phyloP scores from a whole-genome alignment of 2,113 vertebrate species.

The Heterotilapia buettikoferi region DNA sequence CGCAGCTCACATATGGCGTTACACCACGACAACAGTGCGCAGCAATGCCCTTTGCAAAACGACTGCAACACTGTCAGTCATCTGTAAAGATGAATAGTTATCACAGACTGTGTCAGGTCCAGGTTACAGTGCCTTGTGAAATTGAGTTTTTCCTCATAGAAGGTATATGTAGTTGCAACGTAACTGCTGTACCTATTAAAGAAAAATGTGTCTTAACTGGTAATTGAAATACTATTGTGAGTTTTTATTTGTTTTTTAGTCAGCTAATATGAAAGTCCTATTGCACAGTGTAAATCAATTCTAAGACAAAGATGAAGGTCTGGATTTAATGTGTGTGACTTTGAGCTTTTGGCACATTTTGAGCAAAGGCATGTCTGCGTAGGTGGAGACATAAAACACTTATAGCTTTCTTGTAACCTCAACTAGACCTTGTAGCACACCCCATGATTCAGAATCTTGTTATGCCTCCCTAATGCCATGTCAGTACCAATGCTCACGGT shows the following conservation, averaged over 20 bases:
- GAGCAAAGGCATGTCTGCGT: constrained; percentile 56
- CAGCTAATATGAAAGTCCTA: background rate
- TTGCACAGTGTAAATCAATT: background rate
- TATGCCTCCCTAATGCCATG: constrained; percentile 60
- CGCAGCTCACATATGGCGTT: constrained; percentile 61
- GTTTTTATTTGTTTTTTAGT: background rate
- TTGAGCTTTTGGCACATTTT: constrained; percentile 61
- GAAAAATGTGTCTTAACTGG: constrained; percentile 9
- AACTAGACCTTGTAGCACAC: constrained; percentile 71
- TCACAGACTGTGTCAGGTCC: constrained; percentile 17
- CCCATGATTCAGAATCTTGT: constrained; percentile 56
- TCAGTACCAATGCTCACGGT: constrained; percentile 66
- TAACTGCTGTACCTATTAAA: constrained; percentile 18
- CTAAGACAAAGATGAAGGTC: background rate
- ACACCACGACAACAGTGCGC: constrained; percentile 42
- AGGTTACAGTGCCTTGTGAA: constrained; percentile 50
- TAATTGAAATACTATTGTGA: constrained; percentile 29
- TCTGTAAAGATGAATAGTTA: constrained; percentile 39
- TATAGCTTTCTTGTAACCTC: constrained; percentile 66
- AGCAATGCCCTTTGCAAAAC: constrained; percentile 36
- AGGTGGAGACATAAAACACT: constrained; percentile 73
- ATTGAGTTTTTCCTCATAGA: constrained; percentile 46
- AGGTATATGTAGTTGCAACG: constrained; percentile 43
- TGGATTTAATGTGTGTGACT: constrained; percentile 72
- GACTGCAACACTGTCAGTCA: constrained; percentile 46